phyloP scores from a whole-genome alignment of 2,113 vertebrate genomes.

The Takifugu bimaculatus region DNA sequence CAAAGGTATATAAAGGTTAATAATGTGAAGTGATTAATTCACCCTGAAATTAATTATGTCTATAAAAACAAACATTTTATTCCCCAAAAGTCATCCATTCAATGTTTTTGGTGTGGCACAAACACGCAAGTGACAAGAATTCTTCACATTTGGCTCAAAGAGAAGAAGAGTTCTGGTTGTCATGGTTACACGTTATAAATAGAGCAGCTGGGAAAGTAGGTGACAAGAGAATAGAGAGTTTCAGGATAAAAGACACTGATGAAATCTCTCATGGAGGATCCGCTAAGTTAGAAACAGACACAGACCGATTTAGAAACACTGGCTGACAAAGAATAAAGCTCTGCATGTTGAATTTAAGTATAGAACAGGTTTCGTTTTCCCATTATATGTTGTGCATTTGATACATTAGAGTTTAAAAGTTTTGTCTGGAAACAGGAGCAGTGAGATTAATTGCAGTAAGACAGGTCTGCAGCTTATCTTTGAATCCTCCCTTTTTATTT shows the following conservation, averaged over 20 bases:
- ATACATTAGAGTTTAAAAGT: too few species aligned
- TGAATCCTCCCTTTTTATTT: conserved; percentile 21
- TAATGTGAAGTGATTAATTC: too few species aligned
- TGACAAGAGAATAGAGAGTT: conserved; percentile 69
- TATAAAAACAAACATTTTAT: conserved; percentile 10
- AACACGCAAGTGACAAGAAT: conserved; percentile 54
- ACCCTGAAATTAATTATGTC: conserved; percentile 18
- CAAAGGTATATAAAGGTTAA: too few species aligned
- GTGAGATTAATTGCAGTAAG: conserved; percentile 27
- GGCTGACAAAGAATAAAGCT: conserved; percentile 3
- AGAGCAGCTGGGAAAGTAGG: conserved; percentile 67
- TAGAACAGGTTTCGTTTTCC: too few species aligned
- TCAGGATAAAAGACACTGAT: conserved; percentile 66
- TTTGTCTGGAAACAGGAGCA: conserved; percentile 6
- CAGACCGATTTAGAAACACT: conserved; percentile 8
- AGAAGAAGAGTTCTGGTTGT: conserved; percentile 72
- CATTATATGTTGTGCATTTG: too few species aligned
- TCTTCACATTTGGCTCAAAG: conserved; percentile 52
- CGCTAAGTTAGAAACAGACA: conserved; percentile 36
- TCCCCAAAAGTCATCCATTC: too few species aligned
- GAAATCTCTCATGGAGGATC: conserved; percentile 63
- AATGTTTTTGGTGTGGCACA: too few species aligned
- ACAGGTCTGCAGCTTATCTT: conserved; percentile 3
- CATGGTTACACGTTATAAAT: conserved; percentile 81
- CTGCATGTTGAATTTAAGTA: neutral